Base-by-base conservation (phyloP, 92 coral and sea anemone genomes). In the Epizoanthus fatuus region DNA sequence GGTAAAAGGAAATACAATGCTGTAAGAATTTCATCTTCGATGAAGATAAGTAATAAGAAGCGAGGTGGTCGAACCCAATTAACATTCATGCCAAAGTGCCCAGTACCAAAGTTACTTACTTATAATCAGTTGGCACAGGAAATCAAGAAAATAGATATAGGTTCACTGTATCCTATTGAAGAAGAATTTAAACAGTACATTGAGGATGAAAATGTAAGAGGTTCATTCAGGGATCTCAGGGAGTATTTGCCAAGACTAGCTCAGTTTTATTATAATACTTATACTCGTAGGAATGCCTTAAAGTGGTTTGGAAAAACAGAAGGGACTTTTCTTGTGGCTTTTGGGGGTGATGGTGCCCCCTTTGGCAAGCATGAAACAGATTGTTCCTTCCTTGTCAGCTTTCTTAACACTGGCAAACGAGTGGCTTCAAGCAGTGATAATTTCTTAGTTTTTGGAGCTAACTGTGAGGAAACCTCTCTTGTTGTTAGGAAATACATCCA, bases 321-420 rank as follows among this genome's bases (percentile, higher is more conserved):
- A 51, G 95, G 89, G 4, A 87, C 85, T 8, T 94, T 92, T 80
- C 68, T 86, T 52, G 90, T 94, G 32, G 94, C 93, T 7, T 89
- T 94, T 69, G 93, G 94, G 60, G 93, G 95, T 58, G 95, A 89
- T 83, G 95, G 88, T 54, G 90, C 93, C 76, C 95, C 92, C n/a
- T 92, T 89, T 82, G 93, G 93, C 1, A 92, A 86, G 62, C 74
- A 93, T 75, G 90, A 90, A 62, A 90, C 86, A 0, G 93, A 92
- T n/a, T 91, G 94, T 72, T 90, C 92, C 32, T 90, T 93, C 63
- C 83, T 91, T 22, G 84, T 86, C 20, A 88, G 93, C 62, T 93
- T 93, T 45, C 68, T 93, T 0, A 91, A 93, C 84, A 62, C 83
- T 38, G 97, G 97, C 7, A 93, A 91, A 54, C 74, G 98, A 29